phyloP scores from a whole-genome alignment of 1,140 invertebrate species.

The Phocides pigmalion region DNA sequence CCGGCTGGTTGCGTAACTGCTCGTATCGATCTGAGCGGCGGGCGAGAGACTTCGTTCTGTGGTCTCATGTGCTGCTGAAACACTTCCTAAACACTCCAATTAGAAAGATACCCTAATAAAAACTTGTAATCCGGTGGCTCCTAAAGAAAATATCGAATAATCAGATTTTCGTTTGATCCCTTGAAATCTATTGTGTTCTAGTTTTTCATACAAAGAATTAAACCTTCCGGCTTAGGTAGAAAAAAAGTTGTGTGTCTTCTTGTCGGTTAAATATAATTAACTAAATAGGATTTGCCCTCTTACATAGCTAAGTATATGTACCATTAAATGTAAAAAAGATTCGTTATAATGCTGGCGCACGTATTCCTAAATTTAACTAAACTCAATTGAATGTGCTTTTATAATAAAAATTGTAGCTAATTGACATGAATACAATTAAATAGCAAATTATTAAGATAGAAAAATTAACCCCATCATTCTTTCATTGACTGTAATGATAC shows the following conservation, averaged over 20 bases:
- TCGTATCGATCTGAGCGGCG: constrained; percentile 74
- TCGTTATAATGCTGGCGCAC: too few relatives aligned
- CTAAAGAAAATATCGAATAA: neutral
- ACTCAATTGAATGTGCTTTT: too few relatives aligned
- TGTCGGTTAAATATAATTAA: neutral
- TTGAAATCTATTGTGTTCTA: neutral
- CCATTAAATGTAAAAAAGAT: too few relatives aligned
- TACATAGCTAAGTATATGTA: too few relatives aligned
- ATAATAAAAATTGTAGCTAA: too few relatives aligned
- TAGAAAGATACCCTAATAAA: constrained; percentile 22
- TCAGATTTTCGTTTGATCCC: neutral
- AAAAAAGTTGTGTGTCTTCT: neutral
- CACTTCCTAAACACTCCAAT: constrained; percentile 36
- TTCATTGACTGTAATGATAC: neutral
- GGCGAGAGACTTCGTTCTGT: constrained; percentile 58
- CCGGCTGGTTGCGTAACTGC: constrained; percentile 76
- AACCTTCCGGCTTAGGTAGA: neutral
- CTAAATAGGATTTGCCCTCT: too few relatives aligned
- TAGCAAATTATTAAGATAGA: too few relatives aligned
- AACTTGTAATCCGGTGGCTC: neutral
- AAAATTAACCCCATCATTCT: too few relatives aligned
- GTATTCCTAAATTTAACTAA: too few relatives aligned
- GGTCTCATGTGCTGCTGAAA: constrained; percentile 47
- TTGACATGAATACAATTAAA: too few relatives aligned
- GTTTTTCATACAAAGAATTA: neutral